Conservation (phyloP, 2,113 vertebrate genomes). For the Pelodiscus sinensis region DNA sequence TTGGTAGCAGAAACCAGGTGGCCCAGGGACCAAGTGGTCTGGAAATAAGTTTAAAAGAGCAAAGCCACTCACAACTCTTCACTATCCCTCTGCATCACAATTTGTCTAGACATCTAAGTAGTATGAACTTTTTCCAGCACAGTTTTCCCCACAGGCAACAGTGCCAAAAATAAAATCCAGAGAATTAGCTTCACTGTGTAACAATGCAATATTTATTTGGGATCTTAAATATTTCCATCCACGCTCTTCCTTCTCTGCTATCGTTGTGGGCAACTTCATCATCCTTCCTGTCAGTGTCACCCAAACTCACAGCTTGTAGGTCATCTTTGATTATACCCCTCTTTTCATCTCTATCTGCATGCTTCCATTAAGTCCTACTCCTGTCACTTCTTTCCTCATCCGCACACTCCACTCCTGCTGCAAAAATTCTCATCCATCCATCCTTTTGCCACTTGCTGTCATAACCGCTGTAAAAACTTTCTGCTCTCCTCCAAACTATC, state of each 20-base stretch:
- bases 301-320: neutral
- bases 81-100: neutral
- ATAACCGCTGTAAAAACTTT: neutral
- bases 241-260: neutral
- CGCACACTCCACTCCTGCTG: neutral
- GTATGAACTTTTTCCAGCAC: neutral
- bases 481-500: neutral
- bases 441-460: neutral
- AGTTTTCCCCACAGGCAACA: neutral
- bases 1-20: neutral
- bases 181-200: slow-evolving; percentile 17
- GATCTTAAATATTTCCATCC: slow-evolving; percentile 22
- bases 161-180: slow-evolving; percentile 8
- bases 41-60: neutral
- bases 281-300: neutral
- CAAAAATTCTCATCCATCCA: neutral
- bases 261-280: neutral
- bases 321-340: neutral
- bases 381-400: neutral
- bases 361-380: neutral
- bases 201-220: slow-evolving; percentile 33
- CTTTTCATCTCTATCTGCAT: neutral
- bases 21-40: neutral
- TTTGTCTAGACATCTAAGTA: neutral
- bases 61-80: neutral